Conservation (phyloP, 2,113 vertebrate species). For the Brachirus orientalis region DNA sequence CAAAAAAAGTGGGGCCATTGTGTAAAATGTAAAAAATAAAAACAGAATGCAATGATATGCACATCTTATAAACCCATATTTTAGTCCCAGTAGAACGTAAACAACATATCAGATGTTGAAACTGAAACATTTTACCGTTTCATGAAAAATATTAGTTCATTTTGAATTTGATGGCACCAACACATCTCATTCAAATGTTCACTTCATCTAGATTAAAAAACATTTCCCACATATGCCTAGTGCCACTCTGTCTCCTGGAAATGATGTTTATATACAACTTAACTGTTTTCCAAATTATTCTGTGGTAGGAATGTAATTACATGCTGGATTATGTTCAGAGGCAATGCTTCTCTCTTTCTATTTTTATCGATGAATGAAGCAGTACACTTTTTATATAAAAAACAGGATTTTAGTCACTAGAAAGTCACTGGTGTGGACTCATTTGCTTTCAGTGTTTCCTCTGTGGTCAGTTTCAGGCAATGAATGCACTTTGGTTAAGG, state of each 20-base stretch:
- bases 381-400: background rate
- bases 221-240: background rate
- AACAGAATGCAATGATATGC: too few species aligned
- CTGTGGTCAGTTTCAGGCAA: background rate
- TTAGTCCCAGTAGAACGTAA: too few species aligned
- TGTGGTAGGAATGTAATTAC: background rate
- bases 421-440: too few species aligned
- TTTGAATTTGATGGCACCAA: too few species aligned
- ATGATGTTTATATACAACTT: background rate
- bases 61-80: too few species aligned
- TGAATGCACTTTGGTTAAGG: background rate
- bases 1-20: too few species aligned
- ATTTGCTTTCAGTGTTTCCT: too few species aligned
- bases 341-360: background rate
- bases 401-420: background rate
- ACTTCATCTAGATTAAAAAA: background rate
- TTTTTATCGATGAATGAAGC: background rate
- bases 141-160: too few species aligned
- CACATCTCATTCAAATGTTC: background rate
- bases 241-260: background rate
- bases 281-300: background rate
- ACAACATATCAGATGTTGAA: too few species aligned
- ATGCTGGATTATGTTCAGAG: background rate
- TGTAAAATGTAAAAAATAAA: too few species aligned
- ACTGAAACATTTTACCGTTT: too few species aligned